Evolutionary conservation across 2,888 invertebrate species (phyloP).

Genomic region (Hyles lineata): DNA sequence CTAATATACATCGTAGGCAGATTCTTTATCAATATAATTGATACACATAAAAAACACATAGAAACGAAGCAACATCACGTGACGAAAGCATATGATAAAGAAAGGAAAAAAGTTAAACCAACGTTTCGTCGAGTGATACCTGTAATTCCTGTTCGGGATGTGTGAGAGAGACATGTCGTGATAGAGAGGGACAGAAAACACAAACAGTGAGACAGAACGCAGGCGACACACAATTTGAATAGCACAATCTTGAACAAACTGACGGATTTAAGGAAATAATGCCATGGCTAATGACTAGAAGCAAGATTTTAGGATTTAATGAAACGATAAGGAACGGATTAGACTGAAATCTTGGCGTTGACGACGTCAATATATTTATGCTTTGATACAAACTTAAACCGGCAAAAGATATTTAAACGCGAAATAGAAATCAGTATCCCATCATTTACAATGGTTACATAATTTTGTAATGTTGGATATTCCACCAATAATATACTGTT

Average conservation of each 20-base stretch:
- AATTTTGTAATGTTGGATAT: too few relatives aligned
- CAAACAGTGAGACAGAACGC: conserved; percentile 82
- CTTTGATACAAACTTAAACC: too few relatives aligned
- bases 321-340: too few relatives aligned
- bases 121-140: conserved; percentile 74
- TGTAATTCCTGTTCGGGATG: conserved; percentile 82
- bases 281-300: too few relatives aligned
- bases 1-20: neutral
- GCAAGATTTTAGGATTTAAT: too few relatives aligned
- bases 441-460: too few relatives aligned
- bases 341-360: too few relatives aligned
- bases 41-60: conserved; percentile 9
- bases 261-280: neutral
- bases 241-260: conserved; percentile 17
- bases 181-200: conserved; percentile 82
- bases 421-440: too few relatives aligned
- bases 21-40: neutral
- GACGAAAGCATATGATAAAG: conserved; percentile 72
- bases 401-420: too few relatives aligned
- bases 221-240: conserved; percentile 70
- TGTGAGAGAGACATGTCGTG: conserved; percentile 83
- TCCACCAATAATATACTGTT: too few relatives aligned
- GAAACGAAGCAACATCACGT: conserved; percentile 66
- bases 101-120: conserved; percentile 51
- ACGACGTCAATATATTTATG: too few relatives aligned